Conservation (phyloP, 2,797 vertebrate species). For the Epinephelus malabaricus region DNA sequence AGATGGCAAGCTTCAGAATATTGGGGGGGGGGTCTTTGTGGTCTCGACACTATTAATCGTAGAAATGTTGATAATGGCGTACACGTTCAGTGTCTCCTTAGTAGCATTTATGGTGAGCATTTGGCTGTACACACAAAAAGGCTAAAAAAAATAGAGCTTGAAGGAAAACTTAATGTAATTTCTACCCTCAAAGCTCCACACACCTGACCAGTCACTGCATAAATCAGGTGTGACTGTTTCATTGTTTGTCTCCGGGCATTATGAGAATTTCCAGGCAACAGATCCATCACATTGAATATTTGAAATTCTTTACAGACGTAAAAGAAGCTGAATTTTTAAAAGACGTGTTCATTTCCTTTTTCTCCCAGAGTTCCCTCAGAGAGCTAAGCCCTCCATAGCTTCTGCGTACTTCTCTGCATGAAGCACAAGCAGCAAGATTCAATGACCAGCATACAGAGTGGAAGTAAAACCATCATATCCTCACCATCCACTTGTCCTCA, state of each 20-base stretch:
- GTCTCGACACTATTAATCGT: too few species aligned
- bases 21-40: not conserved
- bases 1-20: not conserved
- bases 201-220: too few species aligned
- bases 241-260: too few species aligned
- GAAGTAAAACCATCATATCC: not conserved
- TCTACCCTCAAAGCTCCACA: too few species aligned
- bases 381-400: slow-evolving; percentile 59
- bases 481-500: not conserved
- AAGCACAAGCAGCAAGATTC: slow-evolving; percentile 12
- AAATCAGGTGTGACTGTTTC: too few species aligned
- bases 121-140: too few species aligned
- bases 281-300: not conserved
- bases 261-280: not conserved
- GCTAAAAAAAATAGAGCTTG: too few species aligned
- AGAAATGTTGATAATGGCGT: too few species aligned
- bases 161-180: too few species aligned
- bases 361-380: slow-evolving; percentile 51
- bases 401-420: slow-evolving; percentile 93
- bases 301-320: too few species aligned
- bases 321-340: not conserved
- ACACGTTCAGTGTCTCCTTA: too few species aligned
- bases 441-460: not conserved
- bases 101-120: too few species aligned
- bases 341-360: not conserved